phyloP scores from a whole-genome alignment of 2,888 invertebrate genomes.

The Lochmaea capreae region DNA sequence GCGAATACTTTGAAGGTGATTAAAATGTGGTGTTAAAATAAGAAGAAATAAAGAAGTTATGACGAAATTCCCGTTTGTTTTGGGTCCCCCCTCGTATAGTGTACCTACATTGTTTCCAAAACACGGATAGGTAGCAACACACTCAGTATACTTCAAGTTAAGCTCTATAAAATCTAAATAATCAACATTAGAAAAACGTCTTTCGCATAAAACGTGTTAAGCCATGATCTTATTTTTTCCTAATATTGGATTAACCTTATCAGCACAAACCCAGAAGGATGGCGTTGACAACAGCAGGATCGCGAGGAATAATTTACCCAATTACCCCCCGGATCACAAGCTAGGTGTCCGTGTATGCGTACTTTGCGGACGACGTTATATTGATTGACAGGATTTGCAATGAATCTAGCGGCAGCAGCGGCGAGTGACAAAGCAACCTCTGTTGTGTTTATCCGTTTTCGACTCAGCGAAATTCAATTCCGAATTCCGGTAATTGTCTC shows the following conservation, averaged over 20 bases:
- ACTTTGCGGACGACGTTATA: conserved; percentile 39
- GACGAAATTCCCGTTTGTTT: too few relatives aligned
- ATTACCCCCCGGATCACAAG: background rate
- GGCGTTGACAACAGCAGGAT: background rate
- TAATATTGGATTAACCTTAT: background rate
- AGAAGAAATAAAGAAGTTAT: too few relatives aligned
- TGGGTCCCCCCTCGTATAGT: too few relatives aligned
- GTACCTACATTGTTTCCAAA: too few relatives aligned
- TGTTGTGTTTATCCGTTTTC: conserved; percentile 18
- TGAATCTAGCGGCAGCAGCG: conserved; percentile 4
- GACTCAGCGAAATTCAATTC: conserved; percentile 2
- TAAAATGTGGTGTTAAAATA: too few relatives aligned
- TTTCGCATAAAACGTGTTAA: background rate
- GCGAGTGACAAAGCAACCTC: conserved; percentile 5
- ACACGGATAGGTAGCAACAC: too few relatives aligned
- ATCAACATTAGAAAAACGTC: background rate
- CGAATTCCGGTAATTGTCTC: conserved; percentile 14
- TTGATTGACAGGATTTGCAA: conserved; percentile 40
- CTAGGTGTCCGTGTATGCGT: conserved; percentile 37
- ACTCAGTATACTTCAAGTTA: too few relatives aligned
- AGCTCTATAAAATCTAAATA: too few relatives aligned
- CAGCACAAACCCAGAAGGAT: background rate
- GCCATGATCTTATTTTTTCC: background rate
- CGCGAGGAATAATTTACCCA: background rate
- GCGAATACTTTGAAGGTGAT: too few relatives aligned